These are phyloP conservation scores for Otolemur garnettii DNA, from an alignment of 2,113 vertebrate genomes.

Conservation along the genomic window DNA sequence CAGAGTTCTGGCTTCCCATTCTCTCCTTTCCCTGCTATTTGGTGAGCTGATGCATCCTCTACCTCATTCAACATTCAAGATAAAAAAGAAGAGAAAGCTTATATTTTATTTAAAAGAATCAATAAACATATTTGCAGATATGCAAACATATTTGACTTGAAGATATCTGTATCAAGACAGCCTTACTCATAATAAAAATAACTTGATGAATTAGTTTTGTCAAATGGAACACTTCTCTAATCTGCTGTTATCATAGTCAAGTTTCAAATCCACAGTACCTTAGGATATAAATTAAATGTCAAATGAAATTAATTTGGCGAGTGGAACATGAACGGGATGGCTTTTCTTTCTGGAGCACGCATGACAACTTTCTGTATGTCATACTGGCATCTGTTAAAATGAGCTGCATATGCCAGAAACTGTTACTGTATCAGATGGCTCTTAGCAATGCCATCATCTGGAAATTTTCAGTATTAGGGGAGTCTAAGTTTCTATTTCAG, in stretches of 20 bases:
- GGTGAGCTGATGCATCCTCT: neutral
- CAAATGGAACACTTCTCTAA: constrained; percentile 79
- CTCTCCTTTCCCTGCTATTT: neutral
- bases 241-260: constrained; percentile 84
- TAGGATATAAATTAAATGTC: constrained; percentile 89
- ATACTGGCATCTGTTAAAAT: constrained; percentile 83
- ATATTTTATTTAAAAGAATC: constrained; percentile 81
- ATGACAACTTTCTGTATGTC: constrained; percentile 87
- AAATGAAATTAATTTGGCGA: constrained; percentile 89
- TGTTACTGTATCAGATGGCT: constrained; percentile 83
- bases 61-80: constrained; percentile 3
- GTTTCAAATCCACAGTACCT: constrained; percentile 85
- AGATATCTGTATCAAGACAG: constrained; percentile 66
- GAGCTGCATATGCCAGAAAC: constrained; percentile 83
- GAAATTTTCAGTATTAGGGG: constrained; percentile 36
- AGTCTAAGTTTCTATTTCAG: neutral
- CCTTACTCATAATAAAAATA: constrained; percentile 78
- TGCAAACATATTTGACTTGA: constrained; percentile 17
- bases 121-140: neutral
- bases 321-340: constrained; percentile 82
- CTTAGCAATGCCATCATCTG: constrained; percentile 82
- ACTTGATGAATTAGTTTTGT: constrained; percentile 85
- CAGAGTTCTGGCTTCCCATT: neutral
- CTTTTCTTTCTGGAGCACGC: constrained; percentile 84
- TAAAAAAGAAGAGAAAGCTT: constrained; percentile 49